Percentiles rank a stretch among this genome's conserved stretches.
Conservation (phyloP, 2,797 vertebrate species). For the Eremophila alpestris region DNA sequence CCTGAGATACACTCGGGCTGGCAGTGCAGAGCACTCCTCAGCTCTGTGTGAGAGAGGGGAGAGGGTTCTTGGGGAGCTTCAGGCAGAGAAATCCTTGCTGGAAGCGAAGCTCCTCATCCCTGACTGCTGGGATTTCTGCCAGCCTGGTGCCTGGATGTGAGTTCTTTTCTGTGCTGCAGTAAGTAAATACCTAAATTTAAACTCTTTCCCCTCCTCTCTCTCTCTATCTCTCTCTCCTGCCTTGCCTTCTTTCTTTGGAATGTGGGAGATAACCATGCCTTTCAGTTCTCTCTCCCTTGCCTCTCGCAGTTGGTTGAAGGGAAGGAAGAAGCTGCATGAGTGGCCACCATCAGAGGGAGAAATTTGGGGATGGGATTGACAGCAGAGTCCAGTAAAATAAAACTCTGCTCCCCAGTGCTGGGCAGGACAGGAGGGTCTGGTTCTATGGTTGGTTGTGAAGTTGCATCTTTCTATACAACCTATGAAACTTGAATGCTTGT, state of each 20-base stretch:
- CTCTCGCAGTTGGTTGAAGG: neutral
- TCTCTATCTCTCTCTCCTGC: neutral
- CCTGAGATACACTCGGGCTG: neutral
- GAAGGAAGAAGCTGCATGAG: neutral
- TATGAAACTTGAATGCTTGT: neutral
- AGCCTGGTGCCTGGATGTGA: neutral
- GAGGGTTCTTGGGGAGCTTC: neutral
- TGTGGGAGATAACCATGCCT: neutral
- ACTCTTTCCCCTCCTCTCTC: neutral
- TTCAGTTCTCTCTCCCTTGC: neutral
- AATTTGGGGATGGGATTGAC: neutral
- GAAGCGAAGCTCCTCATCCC: neutral
- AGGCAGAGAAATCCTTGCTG: neutral
- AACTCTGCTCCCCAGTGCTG: neutral
- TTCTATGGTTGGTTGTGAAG: neutral
- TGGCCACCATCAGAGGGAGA: neutral
- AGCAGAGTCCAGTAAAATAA: neutral
- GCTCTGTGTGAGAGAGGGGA: neutral
- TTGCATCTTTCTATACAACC: neutral
- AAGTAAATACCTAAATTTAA: conserved; percentile 37
- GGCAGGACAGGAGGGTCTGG: neutral
- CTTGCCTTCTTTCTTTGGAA: neutral
- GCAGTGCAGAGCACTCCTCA: neutral
- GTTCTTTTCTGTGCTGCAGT: conserved; percentile 16
- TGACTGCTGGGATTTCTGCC: conserved; percentile 17